Base-by-base conservation (phyloP, 2,888 invertebrate species). In the Pyrrhia umbra region DNA sequence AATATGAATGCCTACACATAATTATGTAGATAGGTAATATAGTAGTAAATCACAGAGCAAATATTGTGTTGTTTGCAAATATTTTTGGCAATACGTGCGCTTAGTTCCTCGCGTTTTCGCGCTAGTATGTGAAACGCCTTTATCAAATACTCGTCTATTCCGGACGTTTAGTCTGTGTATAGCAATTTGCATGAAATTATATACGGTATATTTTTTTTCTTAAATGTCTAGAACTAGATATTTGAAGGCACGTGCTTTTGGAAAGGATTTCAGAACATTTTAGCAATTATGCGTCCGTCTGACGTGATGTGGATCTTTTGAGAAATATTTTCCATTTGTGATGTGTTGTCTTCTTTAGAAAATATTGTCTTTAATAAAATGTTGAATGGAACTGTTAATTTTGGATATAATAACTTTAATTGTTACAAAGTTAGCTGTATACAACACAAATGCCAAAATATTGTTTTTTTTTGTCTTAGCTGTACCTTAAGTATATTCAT, bases 181-280 rank as follows among this genome's bases (percentile, higher is more conserved):
- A 56, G 45, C 75, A 81, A 85, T 85, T 83, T 84, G 81, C 85
- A 84, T 85, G 75, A 80, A 81, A 86, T 85, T 84, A 80, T 73
- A 57, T 51, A 62, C 66, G 66, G 63, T 74, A 60, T 77, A 77
- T 63, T 52, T 66, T 47, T 68, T 65, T 34, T 34, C 18, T 43
- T 34, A 58, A 20, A 9, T 40, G 70, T 70, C 66, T 67, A 68
- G 59, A 72, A 66, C 23, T 27, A n/a, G 47, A 50, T 39, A 21
- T 20, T 68, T 27, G 15, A 21, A 60, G 27, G 43, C 77, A 77
- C 61, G 77, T 75, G 77, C 56, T 57, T 56, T 68, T 34, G 2
- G 15, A 37, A 34, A 40, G 50, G 42, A 73, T 68, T 58, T 51
- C 21, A 34, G 39, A 47, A 51, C 15, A 60, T 43, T 68, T 62